These are phyloP conservation scores for Pristiophorus japonicus DNA, from an alignment of 2,113 vertebrate genomes.

Conservation along the genomic window DNA sequence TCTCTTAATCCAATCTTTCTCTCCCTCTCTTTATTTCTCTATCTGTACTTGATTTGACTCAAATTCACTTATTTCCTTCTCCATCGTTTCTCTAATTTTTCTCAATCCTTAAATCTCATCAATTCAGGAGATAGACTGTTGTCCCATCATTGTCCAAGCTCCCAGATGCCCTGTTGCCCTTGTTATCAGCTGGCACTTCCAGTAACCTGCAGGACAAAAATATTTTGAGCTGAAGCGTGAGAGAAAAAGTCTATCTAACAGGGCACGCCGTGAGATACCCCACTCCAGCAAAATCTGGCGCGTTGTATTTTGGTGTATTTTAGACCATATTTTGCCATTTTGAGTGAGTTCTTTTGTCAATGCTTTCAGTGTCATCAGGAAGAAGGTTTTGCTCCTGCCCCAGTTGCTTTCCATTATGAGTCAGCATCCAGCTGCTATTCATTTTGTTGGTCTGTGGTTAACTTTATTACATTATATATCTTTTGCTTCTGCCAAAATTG, in stretches of 20 bases:
- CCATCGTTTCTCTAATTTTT: neutral
- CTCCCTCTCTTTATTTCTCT: too few species aligned
- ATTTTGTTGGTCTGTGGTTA: neutral
- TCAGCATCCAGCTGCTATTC: neutral
- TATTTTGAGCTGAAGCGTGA: neutral
- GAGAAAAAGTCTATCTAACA: neutral
- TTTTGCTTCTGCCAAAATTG: neutral
- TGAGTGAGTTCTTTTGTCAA: neutral
- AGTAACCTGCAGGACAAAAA: neutral
- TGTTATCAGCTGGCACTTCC: neutral
- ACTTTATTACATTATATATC: neutral
- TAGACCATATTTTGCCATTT: neutral
- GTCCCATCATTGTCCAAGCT: neutral
- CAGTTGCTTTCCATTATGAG: neutral
- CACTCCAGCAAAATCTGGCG: neutral
- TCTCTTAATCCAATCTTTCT: neutral
- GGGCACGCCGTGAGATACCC: neutral
- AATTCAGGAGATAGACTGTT: too few species aligned
- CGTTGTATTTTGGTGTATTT: neutral
- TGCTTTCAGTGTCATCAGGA: neutral
- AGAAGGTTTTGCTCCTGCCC: neutral
- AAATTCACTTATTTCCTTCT: neutral
- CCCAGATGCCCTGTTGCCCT: too few species aligned
- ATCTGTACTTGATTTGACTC: neutral
- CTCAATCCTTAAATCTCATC: neutral